Evolutionary conservation across 2,888 invertebrate species (phyloP), one percentile per base, ranked within the genome.

Genomic region (Catocala sponsa): DNA sequence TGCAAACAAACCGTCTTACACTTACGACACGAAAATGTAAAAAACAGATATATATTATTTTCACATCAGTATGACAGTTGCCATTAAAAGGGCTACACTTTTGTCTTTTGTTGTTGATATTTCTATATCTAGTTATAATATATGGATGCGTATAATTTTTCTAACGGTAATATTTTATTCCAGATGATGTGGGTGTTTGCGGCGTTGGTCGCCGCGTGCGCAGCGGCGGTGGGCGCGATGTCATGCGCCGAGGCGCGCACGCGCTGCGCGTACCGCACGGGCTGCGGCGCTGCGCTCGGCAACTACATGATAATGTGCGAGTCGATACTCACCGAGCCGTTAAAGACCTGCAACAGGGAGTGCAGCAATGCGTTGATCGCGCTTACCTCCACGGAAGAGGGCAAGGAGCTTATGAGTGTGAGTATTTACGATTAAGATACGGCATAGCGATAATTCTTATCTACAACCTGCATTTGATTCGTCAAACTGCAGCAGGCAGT

Each of bases 331-430:
- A 95, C 96, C 50, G 95, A 96, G 35, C 95, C 91, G 42, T 94
- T 86, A 78, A 92, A 80, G 74, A 83, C 85, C 68, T 98, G 98
- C 83, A 96, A 97, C 0, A 96, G 96, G 79, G 93, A 95, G 55
- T 98, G 98, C 86, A 96, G 96, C 77, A 96, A 97, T 82, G 97
- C 98, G 0, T 95, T 98, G 44, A 97, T 98, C 48, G 97, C 97
- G 0, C 95, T 98, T 48, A 97, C 96, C 0, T 97, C 97, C 33
- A 97, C 97, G 0, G 97, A 96, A 55, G 97, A 97, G 84, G 97
- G 98, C 55, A 96, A 97, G 81, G 96, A 96, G 68, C 95, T 98
- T 12, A 96, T 97, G 96, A 96, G 95, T 84, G 97, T 97, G 86
- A 95, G 96, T 91, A 12, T 35, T 33, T 52, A 7, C 35, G 9